Evolutionary conservation across 2,888 invertebrate species (phyloP).

Genomic region (Drosophila meridiana): DNA sequence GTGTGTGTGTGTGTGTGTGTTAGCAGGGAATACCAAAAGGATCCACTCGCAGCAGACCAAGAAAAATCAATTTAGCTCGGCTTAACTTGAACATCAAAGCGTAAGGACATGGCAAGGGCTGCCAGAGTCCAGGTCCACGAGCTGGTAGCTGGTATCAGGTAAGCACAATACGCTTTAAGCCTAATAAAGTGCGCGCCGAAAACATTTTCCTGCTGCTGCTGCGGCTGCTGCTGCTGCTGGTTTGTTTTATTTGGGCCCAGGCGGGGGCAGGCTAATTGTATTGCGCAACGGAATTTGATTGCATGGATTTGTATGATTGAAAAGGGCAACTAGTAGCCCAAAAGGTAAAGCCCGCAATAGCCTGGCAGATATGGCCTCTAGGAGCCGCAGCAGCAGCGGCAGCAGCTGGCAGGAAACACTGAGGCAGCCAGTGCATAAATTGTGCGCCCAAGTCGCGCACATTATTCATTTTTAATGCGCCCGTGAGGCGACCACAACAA

Average conservation of each 20-base stretch:
- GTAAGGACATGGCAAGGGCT: slow-evolving; percentile 51
- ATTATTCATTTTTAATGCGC: slow-evolving; percentile 82
- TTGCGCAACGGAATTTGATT: slow-evolving; percentile 75
- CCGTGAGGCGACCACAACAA: slow-evolving; percentile 75
- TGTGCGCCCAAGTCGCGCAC: slow-evolving; percentile 70
- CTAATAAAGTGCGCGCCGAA: slow-evolving; percentile 77
- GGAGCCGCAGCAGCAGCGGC: slow-evolving; percentile 15
- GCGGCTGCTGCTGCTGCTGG: slow-evolving; percentile 26
- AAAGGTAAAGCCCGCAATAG: slow-evolving; percentile 12
- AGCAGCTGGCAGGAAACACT: slow-evolving; percentile 43
- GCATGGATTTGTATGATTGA: slow-evolving; percentile 79
- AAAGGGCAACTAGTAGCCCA: slow-evolving; percentile 59
- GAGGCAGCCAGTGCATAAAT: slow-evolving; percentile 72
- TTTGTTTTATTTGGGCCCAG: slow-evolving; percentile 48
- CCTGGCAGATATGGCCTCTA: background rate
- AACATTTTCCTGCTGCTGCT: slow-evolving; percentile 23
- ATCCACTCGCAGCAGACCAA: slow-evolving; percentile 41
- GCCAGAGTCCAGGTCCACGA: background rate
- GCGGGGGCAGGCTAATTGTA: slow-evolving; percentile 72
- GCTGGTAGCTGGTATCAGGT: slow-evolving; percentile 44
- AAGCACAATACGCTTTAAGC: slow-evolving; percentile 68
- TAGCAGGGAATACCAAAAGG: slow-evolving; percentile 52
- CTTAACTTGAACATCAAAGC: slow-evolving; percentile 82
- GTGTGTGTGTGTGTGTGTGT: slow-evolving; percentile 37
- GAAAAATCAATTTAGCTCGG: slow-evolving; percentile 81